Evolutionary conservation across 2,888 invertebrate species (phyloP).

Genomic region (Tinea pellionella): DNA sequence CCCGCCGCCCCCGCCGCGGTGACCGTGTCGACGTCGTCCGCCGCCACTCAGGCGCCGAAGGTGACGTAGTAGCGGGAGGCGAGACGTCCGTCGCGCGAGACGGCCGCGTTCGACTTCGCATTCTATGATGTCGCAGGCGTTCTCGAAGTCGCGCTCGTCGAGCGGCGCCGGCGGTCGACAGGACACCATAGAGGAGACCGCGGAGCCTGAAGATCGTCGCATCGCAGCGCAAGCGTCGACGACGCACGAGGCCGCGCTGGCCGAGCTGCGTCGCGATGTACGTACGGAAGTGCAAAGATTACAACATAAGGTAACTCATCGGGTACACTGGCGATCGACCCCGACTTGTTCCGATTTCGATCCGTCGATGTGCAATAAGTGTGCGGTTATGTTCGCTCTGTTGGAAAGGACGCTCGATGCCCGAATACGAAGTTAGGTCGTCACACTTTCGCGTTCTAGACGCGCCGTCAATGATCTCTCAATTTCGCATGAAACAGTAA

Average conservation of each 20-base stretch:
- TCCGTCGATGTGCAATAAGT: too few relatives aligned
- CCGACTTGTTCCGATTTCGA: too few relatives aligned
- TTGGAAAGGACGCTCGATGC: too few relatives aligned
- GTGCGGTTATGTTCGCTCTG: too few relatives aligned
- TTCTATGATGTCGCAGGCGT: conserved; percentile 23
- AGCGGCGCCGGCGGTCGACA: conserved; percentile 69
- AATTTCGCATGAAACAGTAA: too few relatives aligned
- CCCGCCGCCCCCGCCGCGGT: conserved; percentile 46
- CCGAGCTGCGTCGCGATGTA: conserved; percentile 54
- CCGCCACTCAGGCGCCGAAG: neutral
- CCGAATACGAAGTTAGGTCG: too few relatives aligned
- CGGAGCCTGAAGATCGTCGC: conserved; percentile 23
- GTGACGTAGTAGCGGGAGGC: too few relatives aligned
- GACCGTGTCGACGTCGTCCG: conserved; percentile 44
- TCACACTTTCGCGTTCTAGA: too few relatives aligned
- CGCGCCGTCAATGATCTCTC: too few relatives aligned
- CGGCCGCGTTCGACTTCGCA: conserved; percentile 95
- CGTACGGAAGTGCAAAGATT: conserved; percentile 53
- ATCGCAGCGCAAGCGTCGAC: neutral
- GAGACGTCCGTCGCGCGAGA: conserved; percentile 96
- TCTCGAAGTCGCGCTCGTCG: conserved; percentile 36
- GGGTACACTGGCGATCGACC: too few relatives aligned
- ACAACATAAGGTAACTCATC: conserved; percentile 46
- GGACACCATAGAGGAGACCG: conserved; percentile 82
- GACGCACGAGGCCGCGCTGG: conserved; percentile 65